These are phyloP conservation scores for Cantharis rufa DNA, from an alignment of 2,888 invertebrate species.

Conservation along the genomic window DNA sequence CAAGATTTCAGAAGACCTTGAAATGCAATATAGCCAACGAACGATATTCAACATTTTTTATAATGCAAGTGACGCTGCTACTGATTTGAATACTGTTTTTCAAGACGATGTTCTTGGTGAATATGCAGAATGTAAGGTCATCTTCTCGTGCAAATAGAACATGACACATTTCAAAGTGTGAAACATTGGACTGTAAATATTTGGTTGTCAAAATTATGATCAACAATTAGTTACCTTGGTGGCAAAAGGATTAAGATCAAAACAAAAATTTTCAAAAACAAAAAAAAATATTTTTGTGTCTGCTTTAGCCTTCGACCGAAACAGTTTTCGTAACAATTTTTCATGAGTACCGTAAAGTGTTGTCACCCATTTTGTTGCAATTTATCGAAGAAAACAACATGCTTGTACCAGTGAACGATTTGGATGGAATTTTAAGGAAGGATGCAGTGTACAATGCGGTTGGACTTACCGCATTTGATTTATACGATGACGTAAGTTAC, in stretches of 20 bases:
- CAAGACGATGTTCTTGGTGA: neutral
- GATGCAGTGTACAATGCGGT: slow-evolving; percentile 95
- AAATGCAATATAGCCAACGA: no score
- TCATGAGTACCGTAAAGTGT: slow-evolving; percentile 73
- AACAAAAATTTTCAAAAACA: neutral
- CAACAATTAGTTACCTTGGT: neutral
- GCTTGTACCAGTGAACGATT: slow-evolving; percentile 70
- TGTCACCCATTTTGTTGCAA: slow-evolving; percentile 74
- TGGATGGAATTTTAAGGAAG: slow-evolving; percentile 80
- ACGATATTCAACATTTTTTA: neutral
- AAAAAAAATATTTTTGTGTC: no score
- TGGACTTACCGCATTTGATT: slow-evolving; percentile 84
- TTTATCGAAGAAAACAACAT: slow-evolving; percentile 72
- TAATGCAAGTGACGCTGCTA: no score
- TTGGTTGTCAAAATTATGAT: neutral
- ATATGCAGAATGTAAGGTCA: no score
- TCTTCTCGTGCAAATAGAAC: no score
- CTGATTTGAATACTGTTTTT: no score
- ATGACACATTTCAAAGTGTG: no score
- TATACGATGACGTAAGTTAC: slow-evolving; percentile 79
- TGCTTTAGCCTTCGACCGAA: slow-evolving; percentile 83
- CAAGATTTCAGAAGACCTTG: no score
- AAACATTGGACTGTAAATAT: neutral
- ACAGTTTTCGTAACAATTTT: slow-evolving; percentile 83
- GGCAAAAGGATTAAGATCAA: neutral